Percentiles rank a stretch among this genome's conserved stretches.
These are phyloP conservation scores for Chromobotia macracanthus DNA, from an alignment of 2,797 vertebrate genomes.

Conservation along the genomic window DNA sequence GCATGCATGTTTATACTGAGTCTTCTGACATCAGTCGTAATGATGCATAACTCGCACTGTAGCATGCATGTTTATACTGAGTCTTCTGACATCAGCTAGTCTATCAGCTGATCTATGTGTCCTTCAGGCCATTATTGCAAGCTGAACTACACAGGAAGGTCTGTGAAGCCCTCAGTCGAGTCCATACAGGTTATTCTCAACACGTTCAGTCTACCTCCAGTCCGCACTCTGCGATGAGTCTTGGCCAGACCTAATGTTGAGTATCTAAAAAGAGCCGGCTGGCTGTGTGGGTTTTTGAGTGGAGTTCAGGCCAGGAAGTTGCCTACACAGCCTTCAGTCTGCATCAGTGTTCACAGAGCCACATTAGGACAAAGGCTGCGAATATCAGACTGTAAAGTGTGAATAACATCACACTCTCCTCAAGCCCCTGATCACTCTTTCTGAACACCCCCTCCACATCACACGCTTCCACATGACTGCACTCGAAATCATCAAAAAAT, in stretches of 20 bases:
- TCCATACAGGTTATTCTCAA: conserved; percentile 57
- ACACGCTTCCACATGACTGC: conserved; percentile 33
- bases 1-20: no score
- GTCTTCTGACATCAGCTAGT: background rate
- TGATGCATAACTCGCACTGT: background rate
- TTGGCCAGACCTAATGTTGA: conserved; percentile 61
- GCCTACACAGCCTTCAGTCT: conserved; percentile 79
- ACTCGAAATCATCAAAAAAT: background rate
- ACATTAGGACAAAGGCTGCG: conserved; percentile 54
- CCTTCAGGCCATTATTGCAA: conserved; percentile 13
- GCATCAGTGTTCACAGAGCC: conserved; percentile 67
- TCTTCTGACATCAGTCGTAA: no score
- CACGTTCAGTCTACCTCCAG: conserved; percentile 50
- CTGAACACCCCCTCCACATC: conserved; percentile 45
- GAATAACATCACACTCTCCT: conserved; percentile 48
- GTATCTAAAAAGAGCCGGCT: conserved; percentile 70
- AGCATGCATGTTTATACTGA: background rate
- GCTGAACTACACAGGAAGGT: conserved; percentile 67
- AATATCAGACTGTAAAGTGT: conserved; percentile 55
- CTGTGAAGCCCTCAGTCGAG: conserved; percentile 28
- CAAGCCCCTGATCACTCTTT: conserved; percentile 36
- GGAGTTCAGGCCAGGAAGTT: conserved; percentile 72
- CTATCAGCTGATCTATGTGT: conserved; percentile 16
- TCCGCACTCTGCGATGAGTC: conserved; percentile 50
- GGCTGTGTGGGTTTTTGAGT: conserved; percentile 73